phyloP scores from a whole-genome alignment of 92 coral and sea anemone species.

The Umimayanthus kanabou region DNA sequence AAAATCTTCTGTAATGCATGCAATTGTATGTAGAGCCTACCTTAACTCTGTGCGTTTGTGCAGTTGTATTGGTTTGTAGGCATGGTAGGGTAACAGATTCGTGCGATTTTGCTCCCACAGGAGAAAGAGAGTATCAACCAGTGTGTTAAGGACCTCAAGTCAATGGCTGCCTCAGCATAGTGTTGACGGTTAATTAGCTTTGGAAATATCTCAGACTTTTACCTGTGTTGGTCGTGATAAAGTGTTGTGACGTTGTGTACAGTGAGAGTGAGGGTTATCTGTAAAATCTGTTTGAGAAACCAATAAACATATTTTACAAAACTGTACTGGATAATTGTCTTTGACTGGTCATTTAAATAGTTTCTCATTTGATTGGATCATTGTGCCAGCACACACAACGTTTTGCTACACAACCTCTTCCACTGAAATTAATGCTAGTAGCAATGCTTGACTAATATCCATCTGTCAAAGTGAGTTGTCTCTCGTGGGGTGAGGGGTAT shows the following conservation, averaged over 20 bases:
- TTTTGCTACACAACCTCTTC: no score
- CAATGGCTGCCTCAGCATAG: constrained; percentile 57
- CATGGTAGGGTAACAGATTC: neutral
- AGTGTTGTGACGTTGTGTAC: constrained; percentile 8
- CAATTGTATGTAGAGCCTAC: neutral
- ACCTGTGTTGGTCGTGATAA: constrained; percentile 16
- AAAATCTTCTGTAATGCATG: no score
- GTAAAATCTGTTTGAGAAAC: neutral
- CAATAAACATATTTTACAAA: constrained; percentile 29
- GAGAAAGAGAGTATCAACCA: constrained; percentile 96
- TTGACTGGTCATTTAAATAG: neutral
- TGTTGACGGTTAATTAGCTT: neutral
- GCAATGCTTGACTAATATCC: no score
- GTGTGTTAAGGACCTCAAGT: constrained; percentile 92
- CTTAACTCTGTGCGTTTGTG: neutral
- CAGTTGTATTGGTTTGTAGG: neutral
- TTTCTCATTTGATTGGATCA: no score
- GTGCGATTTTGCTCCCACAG: constrained; percentile 44
- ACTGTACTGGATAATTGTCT: neutral
- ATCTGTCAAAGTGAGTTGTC: no score
- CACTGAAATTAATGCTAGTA: no score
- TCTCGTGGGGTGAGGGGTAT: no score
- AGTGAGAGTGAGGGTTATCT: constrained; percentile 6
- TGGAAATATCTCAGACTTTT: constrained; percentile 17
- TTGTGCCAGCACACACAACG: no score